These are phyloP conservation scores for Strix occidentalis DNA, from an alignment of 2,797 vertebrate species.

Conservation along the genomic window DNA sequence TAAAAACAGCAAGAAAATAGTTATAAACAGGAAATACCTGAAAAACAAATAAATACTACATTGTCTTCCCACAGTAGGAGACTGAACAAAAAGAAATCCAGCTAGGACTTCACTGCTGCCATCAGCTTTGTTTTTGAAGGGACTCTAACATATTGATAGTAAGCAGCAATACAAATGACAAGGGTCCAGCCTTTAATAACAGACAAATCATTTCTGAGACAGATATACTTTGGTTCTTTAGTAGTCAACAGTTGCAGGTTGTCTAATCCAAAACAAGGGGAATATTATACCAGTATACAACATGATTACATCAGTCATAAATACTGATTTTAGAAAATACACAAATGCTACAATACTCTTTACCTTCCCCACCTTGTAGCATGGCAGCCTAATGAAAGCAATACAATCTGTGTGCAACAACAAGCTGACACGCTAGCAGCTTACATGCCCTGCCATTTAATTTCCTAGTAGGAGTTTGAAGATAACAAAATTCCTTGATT, in stretches of 20 bases:
- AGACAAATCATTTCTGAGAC: background rate
- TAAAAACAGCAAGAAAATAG: background rate
- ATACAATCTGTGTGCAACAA: background rate
- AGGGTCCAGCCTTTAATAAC: background rate
- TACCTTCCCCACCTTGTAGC: background rate
- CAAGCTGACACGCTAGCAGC: background rate
- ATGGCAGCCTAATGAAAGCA: background rate
- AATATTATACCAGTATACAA: background rate
- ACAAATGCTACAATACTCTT: background rate
- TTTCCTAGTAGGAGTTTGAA: background rate
- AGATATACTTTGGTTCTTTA: background rate
- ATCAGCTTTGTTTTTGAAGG: background rate
- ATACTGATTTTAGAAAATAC: background rate
- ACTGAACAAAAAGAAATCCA: background rate
- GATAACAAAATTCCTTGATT: background rate
- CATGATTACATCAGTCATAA: background rate
- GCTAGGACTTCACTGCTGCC: background rate
- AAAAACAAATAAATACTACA: background rate
- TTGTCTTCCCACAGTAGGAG: background rate
- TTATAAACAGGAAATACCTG: background rate
- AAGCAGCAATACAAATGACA: background rate
- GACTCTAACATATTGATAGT: background rate
- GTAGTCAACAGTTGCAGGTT: background rate
- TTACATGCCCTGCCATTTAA: fast-evolving
- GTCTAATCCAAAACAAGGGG: background rate